These are phyloP conservation scores for Anthophora plumipes DNA, from an alignment of 2,888 invertebrate species.

Conservation along the genomic window DNA sequence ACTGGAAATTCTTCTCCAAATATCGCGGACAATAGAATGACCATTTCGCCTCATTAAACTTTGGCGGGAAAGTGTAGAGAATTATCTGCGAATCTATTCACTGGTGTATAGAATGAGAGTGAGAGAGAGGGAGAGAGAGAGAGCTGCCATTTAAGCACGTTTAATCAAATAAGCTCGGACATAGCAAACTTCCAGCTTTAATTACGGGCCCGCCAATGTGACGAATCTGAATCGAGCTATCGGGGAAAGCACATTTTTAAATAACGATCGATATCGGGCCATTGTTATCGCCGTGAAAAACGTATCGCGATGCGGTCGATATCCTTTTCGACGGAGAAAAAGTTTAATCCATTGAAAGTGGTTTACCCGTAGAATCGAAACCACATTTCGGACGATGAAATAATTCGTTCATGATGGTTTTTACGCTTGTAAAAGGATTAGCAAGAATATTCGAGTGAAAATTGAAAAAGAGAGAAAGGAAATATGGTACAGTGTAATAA, in stretches of 20 bases:
- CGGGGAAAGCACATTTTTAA: background rate
- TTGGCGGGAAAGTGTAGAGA: background rate
- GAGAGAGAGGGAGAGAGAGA: background rate
- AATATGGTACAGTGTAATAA: background rate
- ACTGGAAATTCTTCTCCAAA: background rate
- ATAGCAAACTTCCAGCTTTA: constrained; percentile 49
- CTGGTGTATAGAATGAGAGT: too few relatives aligned
- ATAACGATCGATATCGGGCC: background rate
- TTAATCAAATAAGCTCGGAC: constrained; percentile 63
- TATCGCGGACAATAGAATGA: background rate
- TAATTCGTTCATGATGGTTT: too few relatives aligned
- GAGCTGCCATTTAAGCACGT: constrained; percentile 35
- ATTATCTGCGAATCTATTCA: constrained; percentile 2
- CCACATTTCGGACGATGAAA: too few relatives aligned
- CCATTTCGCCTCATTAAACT: background rate
- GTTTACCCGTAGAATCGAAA: too few relatives aligned
- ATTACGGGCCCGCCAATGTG: constrained; percentile 34
- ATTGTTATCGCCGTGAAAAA: too few relatives aligned
- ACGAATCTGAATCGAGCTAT: constrained; percentile 4
- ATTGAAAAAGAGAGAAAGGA: too few relatives aligned
- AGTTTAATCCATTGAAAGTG: background rate
- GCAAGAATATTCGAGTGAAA: too few relatives aligned
- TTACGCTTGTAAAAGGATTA: too few relatives aligned
- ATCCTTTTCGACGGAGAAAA: background rate
- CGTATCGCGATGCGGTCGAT: too few relatives aligned